Evolutionary conservation across 2,888 invertebrate species (phyloP), one percentile per base, ranked within the genome.

Genomic region (Yponomeuta sedellus): DNA sequence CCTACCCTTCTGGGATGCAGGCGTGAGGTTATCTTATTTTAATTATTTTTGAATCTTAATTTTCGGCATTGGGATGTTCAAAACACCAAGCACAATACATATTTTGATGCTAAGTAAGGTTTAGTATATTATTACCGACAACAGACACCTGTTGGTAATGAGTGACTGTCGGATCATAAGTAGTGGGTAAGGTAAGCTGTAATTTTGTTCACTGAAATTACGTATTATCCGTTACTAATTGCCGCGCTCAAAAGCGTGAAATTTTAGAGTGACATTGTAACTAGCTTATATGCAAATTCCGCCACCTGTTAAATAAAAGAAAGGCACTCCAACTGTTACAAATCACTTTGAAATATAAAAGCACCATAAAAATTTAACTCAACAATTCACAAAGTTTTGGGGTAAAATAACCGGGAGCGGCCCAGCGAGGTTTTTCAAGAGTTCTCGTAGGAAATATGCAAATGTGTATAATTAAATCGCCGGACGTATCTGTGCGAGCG

Each of bases 401-500:
- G 76, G 76, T 77, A 75, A 77, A 78, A 72, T 70, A 73, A 65
- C 72, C 77, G 69, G 73, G 75, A 74, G 73, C 75, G 64, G 75
- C 67, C 73, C 44, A 16, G 16, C 4, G 44, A 52, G 74, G 70
- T 72, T 72, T 75, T 72, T 64, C 73, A 70, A 52, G 73, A 71
- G 70, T 75, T 76, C 76, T 74, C 44, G 72, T 71, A 74, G 77
- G 74, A 79, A 83, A 81, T 83, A 86, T 87, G 86, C 82, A 82
- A 86, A 86, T 86, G 75, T 75, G 64, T 70, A 76, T 83, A 83
- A 86, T 87, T 84, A 85, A 86, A 85, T 85, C 76, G 73, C 71
- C 72, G 75, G 74, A 78, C 77, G 76, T 78, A 78, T 81, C 80
- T 79, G 75, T 74, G 73, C 19, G 28, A 20, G 67, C 73, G 69